Evolutionary conservation across 2,888 invertebrate genomes (phyloP).

Genomic region (Lamproptera curius): DNA sequence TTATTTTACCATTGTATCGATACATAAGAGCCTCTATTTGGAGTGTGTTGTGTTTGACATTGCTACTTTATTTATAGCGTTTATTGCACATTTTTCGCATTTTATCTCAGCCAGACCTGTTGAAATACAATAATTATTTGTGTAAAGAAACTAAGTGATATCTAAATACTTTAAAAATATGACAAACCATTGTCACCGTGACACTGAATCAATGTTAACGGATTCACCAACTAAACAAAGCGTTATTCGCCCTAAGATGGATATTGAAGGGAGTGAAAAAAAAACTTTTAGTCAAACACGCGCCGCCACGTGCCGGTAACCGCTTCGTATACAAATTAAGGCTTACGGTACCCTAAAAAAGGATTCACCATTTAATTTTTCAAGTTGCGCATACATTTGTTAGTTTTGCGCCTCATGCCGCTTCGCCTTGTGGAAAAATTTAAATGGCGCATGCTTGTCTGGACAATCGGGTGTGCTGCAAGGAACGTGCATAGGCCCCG

Average conservation of each 20-base stretch:
- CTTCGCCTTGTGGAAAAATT: constrained; percentile 42
- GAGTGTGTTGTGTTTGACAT: background rate
- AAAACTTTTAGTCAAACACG: constrained; percentile 44
- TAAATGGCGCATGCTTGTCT: constrained; percentile 29
- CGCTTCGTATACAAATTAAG: constrained; percentile 70
- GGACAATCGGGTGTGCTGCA: background rate
- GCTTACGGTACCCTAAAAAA: constrained; percentile 54
- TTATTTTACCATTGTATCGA: no score
- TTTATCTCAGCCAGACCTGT: background rate
- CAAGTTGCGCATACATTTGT: constrained; percentile 70
- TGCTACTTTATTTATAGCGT: background rate
- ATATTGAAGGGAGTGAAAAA: constrained; percentile 30
- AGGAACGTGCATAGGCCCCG: background rate
- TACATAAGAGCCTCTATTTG: background rate
- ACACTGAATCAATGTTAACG: background rate
- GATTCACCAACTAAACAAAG: background rate
- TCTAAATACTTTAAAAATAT: background rate
- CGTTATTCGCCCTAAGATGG: constrained; percentile 25
- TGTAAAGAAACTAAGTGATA: background rate
- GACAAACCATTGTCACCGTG: background rate
- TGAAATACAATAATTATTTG: background rate
- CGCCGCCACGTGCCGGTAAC: constrained; percentile 53
- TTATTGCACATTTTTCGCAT: background rate
- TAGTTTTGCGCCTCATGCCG: constrained; percentile 53
- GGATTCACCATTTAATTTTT: constrained; percentile 45